Evolutionary conservation across 2,888 invertebrate species (phyloP).

Genomic region (Sepioteuthis lessoniana): DNA sequence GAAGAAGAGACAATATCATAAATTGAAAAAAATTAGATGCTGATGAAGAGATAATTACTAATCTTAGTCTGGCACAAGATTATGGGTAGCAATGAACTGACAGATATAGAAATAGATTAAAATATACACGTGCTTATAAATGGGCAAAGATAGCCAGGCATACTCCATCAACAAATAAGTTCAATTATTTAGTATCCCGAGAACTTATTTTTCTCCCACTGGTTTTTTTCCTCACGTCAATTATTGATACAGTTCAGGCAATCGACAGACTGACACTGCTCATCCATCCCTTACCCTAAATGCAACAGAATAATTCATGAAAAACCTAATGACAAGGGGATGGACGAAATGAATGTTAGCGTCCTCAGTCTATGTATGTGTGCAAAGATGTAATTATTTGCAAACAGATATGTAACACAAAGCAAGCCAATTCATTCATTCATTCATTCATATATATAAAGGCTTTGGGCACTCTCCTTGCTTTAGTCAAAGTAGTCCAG

Average conservation of each 20-base stretch:
- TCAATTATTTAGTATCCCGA: not conserved
- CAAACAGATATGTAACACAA: not conserved
- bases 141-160: not conserved
- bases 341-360: not conserved
- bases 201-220: not conserved
- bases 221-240: not conserved
- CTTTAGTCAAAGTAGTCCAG: not conserved
- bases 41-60: too few species aligned
- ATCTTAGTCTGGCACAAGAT: too few species aligned
- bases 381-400: not conserved
- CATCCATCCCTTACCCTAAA: not conserved
- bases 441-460: not conserved
- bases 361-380: not conserved
- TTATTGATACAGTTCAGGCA: conserved; percentile 11
- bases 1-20: too few species aligned
- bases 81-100: too few species aligned
- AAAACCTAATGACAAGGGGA: not conserved
- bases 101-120: not conserved
- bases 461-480: not conserved
- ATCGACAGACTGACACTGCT: not conserved
- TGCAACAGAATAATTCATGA: not conserved
- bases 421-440: not conserved
- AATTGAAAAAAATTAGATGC: too few species aligned
- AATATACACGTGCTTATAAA: not conserved
- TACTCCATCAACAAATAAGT: conserved; percentile 1